A percentile compares a stretch with the other conserved stretches of the same genome.
These are phyloP conservation scores for Nebria salina DNA, from an alignment of 2,888 invertebrate genomes.

Conservation along the genomic window DNA sequence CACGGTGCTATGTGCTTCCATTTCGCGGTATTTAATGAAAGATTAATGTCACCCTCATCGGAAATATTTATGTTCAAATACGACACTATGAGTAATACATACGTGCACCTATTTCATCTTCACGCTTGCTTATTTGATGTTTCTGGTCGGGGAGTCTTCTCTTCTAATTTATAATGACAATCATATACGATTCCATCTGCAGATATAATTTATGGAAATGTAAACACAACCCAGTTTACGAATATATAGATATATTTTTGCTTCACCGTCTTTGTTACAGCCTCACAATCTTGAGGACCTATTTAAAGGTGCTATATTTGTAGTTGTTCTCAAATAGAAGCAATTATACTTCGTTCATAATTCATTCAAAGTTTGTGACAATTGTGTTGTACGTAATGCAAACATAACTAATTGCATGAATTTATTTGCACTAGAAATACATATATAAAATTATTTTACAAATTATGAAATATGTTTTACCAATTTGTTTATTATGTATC, in stretches of 20 bases:
- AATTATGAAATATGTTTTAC: background rate
- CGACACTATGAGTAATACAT: background rate
- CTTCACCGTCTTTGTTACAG: background rate
- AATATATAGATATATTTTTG: background rate
- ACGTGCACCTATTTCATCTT: conserved; percentile 4
- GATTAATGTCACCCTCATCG: conserved; percentile 43
- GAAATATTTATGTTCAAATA: conserved; percentile 38
- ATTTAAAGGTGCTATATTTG: background rate
- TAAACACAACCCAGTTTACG: conserved; percentile 17
- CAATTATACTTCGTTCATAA: background rate
- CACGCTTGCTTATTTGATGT: background rate
- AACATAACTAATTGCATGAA: background rate
- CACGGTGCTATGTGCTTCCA: conserved; percentile 11
- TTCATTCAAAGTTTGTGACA: background rate
- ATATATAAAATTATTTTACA: background rate
- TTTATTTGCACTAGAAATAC: background rate
- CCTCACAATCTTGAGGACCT: background rate
- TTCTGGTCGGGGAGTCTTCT: background rate
- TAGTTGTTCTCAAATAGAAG: background rate
- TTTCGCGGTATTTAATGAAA: conserved; percentile 40
- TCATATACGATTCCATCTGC: conserved; percentile 5
- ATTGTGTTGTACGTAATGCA: background rate
- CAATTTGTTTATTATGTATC: background rate
- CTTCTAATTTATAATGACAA: conserved; percentile 1
- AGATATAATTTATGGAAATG: conserved; percentile 19